A percentile compares a stretch with the other conserved stretches of the same genome.
phyloP scores from a whole-genome alignment of 1,140 invertebrate species.

The Drosophila punjabiensis region DNA sequence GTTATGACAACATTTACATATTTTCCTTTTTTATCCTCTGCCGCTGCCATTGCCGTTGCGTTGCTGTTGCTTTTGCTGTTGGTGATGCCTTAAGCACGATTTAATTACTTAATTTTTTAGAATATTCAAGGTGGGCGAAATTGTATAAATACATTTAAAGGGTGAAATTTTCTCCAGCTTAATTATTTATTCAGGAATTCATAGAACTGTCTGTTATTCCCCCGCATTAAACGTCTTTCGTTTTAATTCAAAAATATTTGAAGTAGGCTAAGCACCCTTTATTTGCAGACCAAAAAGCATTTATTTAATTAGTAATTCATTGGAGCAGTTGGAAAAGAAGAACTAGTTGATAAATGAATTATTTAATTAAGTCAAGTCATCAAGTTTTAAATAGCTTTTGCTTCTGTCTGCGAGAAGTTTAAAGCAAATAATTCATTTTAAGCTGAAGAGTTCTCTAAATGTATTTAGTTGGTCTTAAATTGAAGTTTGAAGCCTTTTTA shows the following conservation, averaged over 20 bases:
- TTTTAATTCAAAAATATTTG: slow-evolving; percentile 1
- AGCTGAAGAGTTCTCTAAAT: not conserved
- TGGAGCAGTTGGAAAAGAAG: not conserved
- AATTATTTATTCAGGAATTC: slow-evolving; percentile 13
- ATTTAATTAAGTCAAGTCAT: not conserved
- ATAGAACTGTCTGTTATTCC: not conserved
- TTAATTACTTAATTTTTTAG: slow-evolving; percentile 51
- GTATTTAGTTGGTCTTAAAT: not conserved
- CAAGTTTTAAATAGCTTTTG: not conserved
- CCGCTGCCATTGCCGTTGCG: slow-evolving; percentile 10
- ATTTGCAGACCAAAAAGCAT: not conserved
- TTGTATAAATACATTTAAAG: slow-evolving; percentile 27
- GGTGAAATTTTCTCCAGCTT: not conserved
- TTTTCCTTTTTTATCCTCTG: slow-evolving; percentile 39
- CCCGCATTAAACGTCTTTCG: not conserved
- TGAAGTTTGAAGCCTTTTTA: no score
- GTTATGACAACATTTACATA: slow-evolving; percentile 55
- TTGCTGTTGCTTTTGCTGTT: slow-evolving; percentile 12
- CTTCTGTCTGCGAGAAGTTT: not conserved
- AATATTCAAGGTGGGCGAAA: slow-evolving; percentile 24
- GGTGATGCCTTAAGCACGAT: slow-evolving; percentile 34
- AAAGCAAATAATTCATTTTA: not conserved
- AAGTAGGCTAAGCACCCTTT: not conserved
- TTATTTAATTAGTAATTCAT: slow-evolving; percentile 18
- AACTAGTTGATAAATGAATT: not conserved